Evolutionary conservation across 1,140 invertebrate species (phyloP), one percentile per base, ranked within the genome.

Genomic region (Tenebrio molitor): DNA sequence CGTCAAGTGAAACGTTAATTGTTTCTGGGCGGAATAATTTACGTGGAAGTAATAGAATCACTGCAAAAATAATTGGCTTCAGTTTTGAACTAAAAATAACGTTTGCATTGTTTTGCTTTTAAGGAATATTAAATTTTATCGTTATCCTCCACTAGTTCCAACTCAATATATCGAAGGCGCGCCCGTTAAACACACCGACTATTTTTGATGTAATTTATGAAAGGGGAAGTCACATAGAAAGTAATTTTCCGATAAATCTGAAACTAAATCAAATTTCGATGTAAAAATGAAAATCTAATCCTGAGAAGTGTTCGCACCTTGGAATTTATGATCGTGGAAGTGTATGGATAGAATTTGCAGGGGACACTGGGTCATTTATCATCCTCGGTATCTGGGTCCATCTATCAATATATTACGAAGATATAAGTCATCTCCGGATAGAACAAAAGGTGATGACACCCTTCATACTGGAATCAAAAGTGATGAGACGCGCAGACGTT

Each of bases 271-370:
- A 77, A 78, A 78, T 74, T 77, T 69, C 71, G 73, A 76, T 77
- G 66, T 73, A 74, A 78, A 77, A 78, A 76, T 78, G 77, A 77
- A 77, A 78, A 75, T 78, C 74, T 77, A 78, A 78, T 78, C 72
- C 72, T 65, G 74, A 70, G 67, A 63, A 72, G 74, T 64, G 73
- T 77, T 74, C 72, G 68, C 77, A 78, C 77, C 77, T 78, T 78
- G 65, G 69, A 73, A 78, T 78, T 77, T 78, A 78, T 77, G 76
- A 77, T 72, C 70, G 64, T 50, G 69, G 69, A 69, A 58, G 34
- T 68, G 74, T 39, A 74, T 73, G 71, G 68, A 77, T 75, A 77
- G 74, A 78, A 78, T 78, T 77, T 77, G 77, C 69, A 53, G 75
- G 75, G 76, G 73, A 77, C 74, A 74, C 46, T 58, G 39, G 41